These are phyloP conservation scores for Chymomyza amoena DNA, from an alignment of 2,888 invertebrate genomes.

Conservation along the genomic window DNA sequence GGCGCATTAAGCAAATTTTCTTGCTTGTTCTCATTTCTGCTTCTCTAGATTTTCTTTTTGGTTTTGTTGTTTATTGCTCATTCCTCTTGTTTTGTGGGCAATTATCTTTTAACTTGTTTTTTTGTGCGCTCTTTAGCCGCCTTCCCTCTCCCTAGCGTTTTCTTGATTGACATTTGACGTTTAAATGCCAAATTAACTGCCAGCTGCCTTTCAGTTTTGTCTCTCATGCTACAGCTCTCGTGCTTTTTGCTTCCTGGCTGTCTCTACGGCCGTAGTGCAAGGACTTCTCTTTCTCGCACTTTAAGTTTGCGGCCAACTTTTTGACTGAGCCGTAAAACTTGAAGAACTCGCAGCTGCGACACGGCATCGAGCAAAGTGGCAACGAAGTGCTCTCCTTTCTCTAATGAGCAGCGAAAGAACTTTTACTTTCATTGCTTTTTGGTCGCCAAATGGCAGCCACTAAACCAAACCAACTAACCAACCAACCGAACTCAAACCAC, in stretches of 20 bases:
- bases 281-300: not conserved
- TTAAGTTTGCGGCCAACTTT: conserved; percentile 28
- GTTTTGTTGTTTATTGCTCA: conserved; percentile 5
- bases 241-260: not conserved
- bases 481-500: not conserved
- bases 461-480: not conserved
- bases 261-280: not conserved
- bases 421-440: not conserved
- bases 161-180: conserved; percentile 71
- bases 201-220: conserved; percentile 26
- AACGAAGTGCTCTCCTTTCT: not conserved
- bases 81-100: conserved; percentile 54
- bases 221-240: not conserved
- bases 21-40: conserved; percentile 34
- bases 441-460: not conserved
- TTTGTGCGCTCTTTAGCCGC: not conserved
- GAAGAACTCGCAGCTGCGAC: conserved; percentile 12
- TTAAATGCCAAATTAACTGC: conserved; percentile 71
- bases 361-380: not conserved
- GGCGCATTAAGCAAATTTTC: conserved; percentile 52
- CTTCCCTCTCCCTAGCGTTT: conserved; percentile 7
- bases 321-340: conserved; percentile 26
- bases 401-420: not conserved
- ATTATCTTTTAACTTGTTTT: conserved; percentile 36
- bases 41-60: not conserved